phyloP scores from a whole-genome alignment of 2,797 vertebrate genomes.

The Platyrinchus mystaceus region DNA sequence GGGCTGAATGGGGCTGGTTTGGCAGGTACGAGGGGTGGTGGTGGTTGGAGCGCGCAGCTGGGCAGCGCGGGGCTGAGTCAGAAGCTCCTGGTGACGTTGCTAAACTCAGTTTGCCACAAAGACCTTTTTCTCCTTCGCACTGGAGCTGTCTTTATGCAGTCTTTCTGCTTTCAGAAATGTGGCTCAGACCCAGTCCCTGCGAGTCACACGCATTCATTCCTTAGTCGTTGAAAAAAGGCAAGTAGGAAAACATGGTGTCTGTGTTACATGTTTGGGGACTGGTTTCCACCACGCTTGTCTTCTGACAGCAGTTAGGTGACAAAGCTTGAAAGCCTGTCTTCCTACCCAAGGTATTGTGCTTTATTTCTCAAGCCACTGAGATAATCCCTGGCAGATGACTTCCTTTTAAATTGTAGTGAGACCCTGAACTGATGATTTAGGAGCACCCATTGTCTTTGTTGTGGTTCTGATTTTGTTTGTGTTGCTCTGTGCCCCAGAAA shows the following conservation, averaged over 20 bases:
- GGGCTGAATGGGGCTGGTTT: constrained; percentile 17
- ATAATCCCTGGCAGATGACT: not conserved
- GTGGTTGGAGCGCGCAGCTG: not conserved
- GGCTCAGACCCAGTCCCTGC: not conserved
- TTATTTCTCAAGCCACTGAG: not conserved
- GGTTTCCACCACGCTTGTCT: not conserved
- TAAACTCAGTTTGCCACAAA: constrained; percentile 30
- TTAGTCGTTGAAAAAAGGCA: not conserved
- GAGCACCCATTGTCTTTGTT: not conserved
- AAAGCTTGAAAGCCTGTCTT: not conserved
- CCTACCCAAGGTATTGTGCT: not conserved
- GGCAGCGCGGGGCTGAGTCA: constrained; percentile 17
- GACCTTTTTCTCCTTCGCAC: not conserved
- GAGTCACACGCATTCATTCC: fast-evolving
- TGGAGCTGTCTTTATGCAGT: constrained; percentile 4
- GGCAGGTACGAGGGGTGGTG: not conserved
- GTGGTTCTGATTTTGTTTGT: not conserved
- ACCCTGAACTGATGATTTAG: not conserved
- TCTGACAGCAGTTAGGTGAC: not conserved
- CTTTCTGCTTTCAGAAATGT: not conserved
- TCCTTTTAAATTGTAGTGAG: not conserved
- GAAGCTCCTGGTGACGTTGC: not conserved
- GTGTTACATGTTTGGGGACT: not conserved
- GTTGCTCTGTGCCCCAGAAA: not conserved
- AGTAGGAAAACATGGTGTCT: not conserved